Evolutionary conservation across 2,888 invertebrate genomes (phyloP), one percentile per base, ranked within the genome.

Genomic region (Diploptera punctata): DNA sequence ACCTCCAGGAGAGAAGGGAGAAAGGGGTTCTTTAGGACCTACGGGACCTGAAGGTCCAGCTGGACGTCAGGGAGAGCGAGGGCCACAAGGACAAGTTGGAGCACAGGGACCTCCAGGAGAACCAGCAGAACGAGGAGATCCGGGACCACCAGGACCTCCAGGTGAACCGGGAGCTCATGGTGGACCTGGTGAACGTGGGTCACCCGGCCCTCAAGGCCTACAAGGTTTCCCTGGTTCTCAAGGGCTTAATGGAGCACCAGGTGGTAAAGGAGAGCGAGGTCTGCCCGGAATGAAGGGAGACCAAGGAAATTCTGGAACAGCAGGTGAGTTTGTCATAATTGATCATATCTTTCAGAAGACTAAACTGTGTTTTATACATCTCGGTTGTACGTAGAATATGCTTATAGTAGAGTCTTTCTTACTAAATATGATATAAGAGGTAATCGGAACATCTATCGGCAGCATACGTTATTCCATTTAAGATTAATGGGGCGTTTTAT

Each of bases 61-160:
- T 78, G 90, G 91, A 68, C 86, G 88, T 72, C 87, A 87, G 81
- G 93, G 94, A 75, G 93, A 93, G 79, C 89, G 93, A 80, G 94
- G 94, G 0, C 88, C 87, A 0, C 91, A 91, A 80, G 94, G 94
- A n/a, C 87, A 88, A 18, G 82, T 91, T 24, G 94, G 94, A 3
- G 89, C 91, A 0, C 85, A 87, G 0, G 94, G 94, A 1, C 90
- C 92, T 1, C 92, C 92, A 0, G 94, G 94, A 18, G 94, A 94
- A 81, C 90, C 92, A 60, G 94, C 91, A 0, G 93, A 93, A 81
- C 84, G 93, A 78, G 93, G 94, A 21, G 93, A 93, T 78, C 86
- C 90, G 0, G 94, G 94, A 2, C 83, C 87, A 4, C 88, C 92
- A 0, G 94, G 94, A 1, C 82, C 87, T 0, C 86, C 90, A 5